Conservation (phyloP, 2,797 vertebrate species). For the Acrocephalus scirpaceus region DNA sequence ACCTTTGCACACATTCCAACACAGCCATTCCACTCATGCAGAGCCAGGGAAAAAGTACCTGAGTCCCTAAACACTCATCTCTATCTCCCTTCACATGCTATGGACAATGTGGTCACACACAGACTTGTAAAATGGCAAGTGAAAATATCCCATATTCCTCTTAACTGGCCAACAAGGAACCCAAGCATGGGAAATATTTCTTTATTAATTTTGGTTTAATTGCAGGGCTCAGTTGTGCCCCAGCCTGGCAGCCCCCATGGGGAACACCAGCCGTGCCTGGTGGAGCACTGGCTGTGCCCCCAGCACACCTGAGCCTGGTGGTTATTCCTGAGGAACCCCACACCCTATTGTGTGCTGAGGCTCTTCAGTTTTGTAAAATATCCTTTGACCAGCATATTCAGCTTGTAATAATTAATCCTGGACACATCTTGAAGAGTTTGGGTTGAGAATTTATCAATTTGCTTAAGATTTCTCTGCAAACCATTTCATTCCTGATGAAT, state of each 20-base stretch:
- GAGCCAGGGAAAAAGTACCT: background rate
- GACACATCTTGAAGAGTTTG: background rate
- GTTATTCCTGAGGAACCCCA: background rate
- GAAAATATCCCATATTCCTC: background rate
- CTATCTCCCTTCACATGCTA: fast-evolving
- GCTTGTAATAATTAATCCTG: background rate
- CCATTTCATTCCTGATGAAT: background rate
- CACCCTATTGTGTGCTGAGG: background rate
- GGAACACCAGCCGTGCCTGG: background rate
- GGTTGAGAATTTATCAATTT: background rate
- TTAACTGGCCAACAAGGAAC: background rate
- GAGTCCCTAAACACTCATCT: background rate
- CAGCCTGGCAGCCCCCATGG: background rate
- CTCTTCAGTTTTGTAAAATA: background rate
- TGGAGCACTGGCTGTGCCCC: background rate
- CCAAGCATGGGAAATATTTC: background rate
- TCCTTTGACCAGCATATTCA: background rate
- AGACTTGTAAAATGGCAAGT: background rate
- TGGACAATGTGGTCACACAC: background rate
- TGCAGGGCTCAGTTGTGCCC: background rate
- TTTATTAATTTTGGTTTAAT: background rate
- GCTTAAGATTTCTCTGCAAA: background rate
- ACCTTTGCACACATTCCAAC: background rate
- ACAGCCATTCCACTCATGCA: background rate
- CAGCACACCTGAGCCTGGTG: background rate